Evolutionary conservation across 1,140 invertebrate genomes (phyloP).

Genomic region (Polypedilum vanderplanki): DNA sequence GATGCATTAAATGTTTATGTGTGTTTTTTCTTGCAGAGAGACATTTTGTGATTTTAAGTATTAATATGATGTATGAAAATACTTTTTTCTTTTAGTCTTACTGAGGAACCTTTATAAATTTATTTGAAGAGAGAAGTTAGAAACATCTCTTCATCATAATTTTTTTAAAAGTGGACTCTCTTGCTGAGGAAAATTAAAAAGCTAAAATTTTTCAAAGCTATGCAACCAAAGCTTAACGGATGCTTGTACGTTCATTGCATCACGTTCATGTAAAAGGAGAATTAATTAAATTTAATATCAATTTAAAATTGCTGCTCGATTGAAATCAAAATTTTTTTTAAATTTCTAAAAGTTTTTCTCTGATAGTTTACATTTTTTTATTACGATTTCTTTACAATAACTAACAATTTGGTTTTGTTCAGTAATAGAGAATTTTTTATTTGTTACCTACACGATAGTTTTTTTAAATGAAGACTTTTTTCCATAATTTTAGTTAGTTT

Average conservation of each 20-base stretch:
- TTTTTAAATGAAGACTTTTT: too few relatives aligned
- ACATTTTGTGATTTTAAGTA: slow-evolving; percentile 2
- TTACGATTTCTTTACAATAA: background rate
- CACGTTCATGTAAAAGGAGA: background rate
- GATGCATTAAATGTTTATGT: too few relatives aligned
- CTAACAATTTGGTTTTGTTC: too few relatives aligned
- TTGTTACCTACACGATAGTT: too few relatives aligned
- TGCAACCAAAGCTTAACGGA: background rate
- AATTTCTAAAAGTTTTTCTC: background rate
- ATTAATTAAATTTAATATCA: background rate
- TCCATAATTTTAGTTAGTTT: too few relatives aligned
- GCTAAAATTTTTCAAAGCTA: slow-evolving; percentile 5
- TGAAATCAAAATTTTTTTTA: background rate
- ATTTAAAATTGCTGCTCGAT: background rate
- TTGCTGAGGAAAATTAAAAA: background rate
- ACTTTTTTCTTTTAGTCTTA: background rate
- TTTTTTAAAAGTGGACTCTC: background rate
- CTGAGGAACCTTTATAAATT: background rate
- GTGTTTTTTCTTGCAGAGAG: background rate
- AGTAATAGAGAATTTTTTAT: too few relatives aligned
- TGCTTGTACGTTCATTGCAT: background rate
- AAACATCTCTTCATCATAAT: background rate
- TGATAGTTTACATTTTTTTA: background rate
- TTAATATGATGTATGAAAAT: background rate
- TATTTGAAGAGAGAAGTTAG: background rate